Base-by-base conservation (phyloP, 2,888 invertebrate genomes). In the Andrena praecox region DNA sequence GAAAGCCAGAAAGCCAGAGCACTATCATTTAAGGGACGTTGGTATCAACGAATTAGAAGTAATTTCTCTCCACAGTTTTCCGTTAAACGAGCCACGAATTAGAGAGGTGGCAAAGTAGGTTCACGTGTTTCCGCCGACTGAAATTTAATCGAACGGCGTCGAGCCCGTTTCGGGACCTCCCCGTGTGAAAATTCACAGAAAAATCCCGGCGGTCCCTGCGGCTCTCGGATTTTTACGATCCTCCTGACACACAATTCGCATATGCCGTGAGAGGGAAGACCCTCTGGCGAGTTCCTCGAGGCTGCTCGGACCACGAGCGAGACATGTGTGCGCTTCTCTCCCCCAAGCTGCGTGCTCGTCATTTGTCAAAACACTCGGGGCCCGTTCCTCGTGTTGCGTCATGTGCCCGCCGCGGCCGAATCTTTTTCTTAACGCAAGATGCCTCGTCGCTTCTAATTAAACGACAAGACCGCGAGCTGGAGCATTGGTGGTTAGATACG, bases 291-390 rank as follows among this genome's bases (percentile, higher is more conserved):
- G 76, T 87, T 83, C 77, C 83, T 75, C 75, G 80, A 74, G 83
- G 74, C 20, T 50, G 64, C 27, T 54, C 66, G 74, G 71, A 70
- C 59, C 71, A 67, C 67, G 76, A 82, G 85, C 81, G 85, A 63
- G 77, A 88, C 91, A 90, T 89, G 86, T 91, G 91, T 88, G 86
- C 69, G 80, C 69, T 62, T 66, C 77, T 71, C 81, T 76, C 31
- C 56, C 77, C 75, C 62, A 80, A 79, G 63, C 70, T 72, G 69
- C 42, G 16, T 64, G 62, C 67, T 82, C 68, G 75, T 85, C 78
- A 84, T 84, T 88, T 79, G 84, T 85, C 78, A 83, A 79, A 85
- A 68, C 72, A 71, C 67, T 56, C 60, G 66, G 33, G 42, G 56
- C 27, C 24, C 66, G 48, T 67, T 24, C 60, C 42, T 62, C 50